phyloP scores from a whole-genome alignment of 2,113 vertebrate genomes.

The Etia nguti region DNA sequence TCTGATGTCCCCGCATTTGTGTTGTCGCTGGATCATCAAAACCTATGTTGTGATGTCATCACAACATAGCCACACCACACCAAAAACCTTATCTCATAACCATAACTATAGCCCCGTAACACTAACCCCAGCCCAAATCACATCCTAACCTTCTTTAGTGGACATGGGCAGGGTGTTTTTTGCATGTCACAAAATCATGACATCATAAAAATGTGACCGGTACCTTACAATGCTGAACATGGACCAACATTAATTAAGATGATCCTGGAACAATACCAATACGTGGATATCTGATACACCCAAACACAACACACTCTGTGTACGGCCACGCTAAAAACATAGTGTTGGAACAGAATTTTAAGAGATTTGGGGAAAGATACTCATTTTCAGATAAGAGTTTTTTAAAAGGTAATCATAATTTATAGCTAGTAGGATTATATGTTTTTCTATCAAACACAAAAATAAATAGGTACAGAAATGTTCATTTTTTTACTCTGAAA shows the following conservation, averaged over 20 bases:
- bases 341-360: not conserved
- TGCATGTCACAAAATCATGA: too few species aligned
- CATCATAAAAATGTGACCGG: too few species aligned
- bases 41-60: not conserved
- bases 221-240: too few species aligned
- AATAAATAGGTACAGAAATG: not conserved
- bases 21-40: not conserved
- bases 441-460: not conserved
- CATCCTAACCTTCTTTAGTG: not conserved
- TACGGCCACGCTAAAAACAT: not conserved
- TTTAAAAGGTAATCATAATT: not conserved
- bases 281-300: not conserved
- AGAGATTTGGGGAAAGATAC: not conserved
- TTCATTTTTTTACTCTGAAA: not conserved
- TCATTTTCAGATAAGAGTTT: not conserved
- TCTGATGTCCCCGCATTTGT: not conserved
- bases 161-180: too few species aligned
- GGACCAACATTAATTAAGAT: not conserved
- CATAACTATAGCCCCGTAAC: not conserved
- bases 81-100: not conserved
- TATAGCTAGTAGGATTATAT: not conserved
- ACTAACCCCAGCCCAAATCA: not conserved
- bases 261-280: not conserved
- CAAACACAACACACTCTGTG: not conserved
- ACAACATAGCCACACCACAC: not conserved